Evolutionary conservation across 2,113 vertebrate genomes (phyloP).

Genomic region (Pluvianellus socialis): DNA sequence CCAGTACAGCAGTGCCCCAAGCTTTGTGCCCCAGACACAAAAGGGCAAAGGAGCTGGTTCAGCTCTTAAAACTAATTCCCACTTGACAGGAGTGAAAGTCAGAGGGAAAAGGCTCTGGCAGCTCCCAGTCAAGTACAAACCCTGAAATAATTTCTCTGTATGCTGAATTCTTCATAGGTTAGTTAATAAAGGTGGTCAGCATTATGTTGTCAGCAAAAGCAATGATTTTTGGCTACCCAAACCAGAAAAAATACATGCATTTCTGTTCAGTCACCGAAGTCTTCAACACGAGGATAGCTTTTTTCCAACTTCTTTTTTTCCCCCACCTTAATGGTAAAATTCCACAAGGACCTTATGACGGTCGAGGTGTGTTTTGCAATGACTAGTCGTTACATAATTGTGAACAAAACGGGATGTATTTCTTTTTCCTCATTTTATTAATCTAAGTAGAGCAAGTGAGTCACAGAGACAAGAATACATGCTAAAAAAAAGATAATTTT

Average conservation of each 20-base stretch:
- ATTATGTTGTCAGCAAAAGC: neutral
- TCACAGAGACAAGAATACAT: neutral
- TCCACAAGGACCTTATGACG: neutral
- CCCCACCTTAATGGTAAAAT: neutral
- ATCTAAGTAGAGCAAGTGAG: conserved; percentile 3
- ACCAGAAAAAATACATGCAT: neutral
- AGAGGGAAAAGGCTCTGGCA: neutral
- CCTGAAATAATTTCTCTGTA: neutral
- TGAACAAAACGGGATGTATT: neutral
- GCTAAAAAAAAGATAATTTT: neutral
- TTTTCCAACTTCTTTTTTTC: neutral
- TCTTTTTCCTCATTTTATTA: neutral
- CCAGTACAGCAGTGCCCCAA: neutral
- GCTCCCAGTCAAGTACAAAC: neutral
- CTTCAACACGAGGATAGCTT: neutral
- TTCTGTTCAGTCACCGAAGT: neutral
- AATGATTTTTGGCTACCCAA: neutral
- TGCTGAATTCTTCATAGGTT: neutral
- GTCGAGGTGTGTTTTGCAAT: neutral
- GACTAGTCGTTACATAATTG: neutral
- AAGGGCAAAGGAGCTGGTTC: neutral
- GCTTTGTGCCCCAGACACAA: neutral
- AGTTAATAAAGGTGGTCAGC: neutral
- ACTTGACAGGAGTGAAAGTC: neutral
- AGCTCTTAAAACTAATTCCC: neutral